Conservation (phyloP, 2,888 invertebrate species). For the Thelaira solivaga region DNA sequence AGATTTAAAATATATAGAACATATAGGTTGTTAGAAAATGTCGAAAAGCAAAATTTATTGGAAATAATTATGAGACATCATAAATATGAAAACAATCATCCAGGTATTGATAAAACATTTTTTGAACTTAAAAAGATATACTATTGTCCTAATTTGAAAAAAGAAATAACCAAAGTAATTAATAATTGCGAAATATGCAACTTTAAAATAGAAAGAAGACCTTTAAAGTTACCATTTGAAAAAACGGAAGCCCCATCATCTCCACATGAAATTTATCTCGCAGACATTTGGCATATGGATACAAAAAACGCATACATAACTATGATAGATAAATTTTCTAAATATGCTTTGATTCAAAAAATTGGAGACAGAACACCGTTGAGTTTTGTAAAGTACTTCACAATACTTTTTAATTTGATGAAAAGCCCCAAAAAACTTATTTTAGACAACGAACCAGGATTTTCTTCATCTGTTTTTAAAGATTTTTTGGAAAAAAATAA, state of each 20-base stretch:
- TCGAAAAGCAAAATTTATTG: neutral
- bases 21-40: neutral
- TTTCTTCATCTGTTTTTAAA: neutral
- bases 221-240: neutral
- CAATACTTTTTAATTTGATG: neutral
- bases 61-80: neutral
- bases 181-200: neutral
- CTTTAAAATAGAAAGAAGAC: neutral
- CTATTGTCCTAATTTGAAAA: neutral
- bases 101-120: neutral
- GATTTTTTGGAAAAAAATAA: neutral
- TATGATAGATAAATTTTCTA: neutral
- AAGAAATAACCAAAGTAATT: neutral
- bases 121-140: neutral
- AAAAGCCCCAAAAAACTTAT: neutral
- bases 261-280: neutral
- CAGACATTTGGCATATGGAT: neutral
- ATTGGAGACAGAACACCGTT: neutral
- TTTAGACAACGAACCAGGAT: neutral
- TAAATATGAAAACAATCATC: neutral
- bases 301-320: neutral
- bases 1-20: neutral
- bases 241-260: neutral
- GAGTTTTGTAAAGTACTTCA: neutral
- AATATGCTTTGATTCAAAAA: neutral